Percentiles rank a stretch among this genome's conserved stretches.
Evolutionary conservation across 2,113 vertebrate genomes (phyloP).

Genomic region (Chaetodon auriga): DNA sequence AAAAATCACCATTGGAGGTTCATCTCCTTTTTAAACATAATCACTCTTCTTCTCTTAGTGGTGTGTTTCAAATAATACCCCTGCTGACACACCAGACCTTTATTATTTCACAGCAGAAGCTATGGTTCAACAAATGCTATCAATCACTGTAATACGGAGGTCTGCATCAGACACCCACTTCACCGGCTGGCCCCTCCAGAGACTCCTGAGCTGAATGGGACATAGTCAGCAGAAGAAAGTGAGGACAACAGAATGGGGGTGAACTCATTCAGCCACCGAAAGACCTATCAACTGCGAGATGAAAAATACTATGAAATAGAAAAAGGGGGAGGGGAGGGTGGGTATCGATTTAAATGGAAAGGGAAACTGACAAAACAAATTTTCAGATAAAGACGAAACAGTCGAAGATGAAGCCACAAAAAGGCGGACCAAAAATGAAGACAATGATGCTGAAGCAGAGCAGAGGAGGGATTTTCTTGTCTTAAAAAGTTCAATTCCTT

Average conservation of each 20-base stretch:
- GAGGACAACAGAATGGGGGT: slow-evolving; percentile 46
- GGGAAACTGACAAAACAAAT: slow-evolving; percentile 42
- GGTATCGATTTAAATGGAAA: slow-evolving; percentile 31
- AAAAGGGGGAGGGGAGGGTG: background rate
- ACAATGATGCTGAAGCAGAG: slow-evolving; percentile 9
- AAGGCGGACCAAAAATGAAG: slow-evolving; percentile 3
- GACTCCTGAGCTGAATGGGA: slow-evolving; percentile 56
- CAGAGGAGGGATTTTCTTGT: slow-evolving; percentile 34
- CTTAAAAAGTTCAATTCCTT: slow-evolving; percentile 40
- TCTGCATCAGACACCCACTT: slow-evolving; percentile 50
- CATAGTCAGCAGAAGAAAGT: slow-evolving; percentile 57
- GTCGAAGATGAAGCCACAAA: slow-evolving; percentile 2
- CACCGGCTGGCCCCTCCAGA: slow-evolving; percentile 22
- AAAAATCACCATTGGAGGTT: slow-evolving; percentile 24
- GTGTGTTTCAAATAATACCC: slow-evolving; percentile 33
- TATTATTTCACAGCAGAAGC: slow-evolving; percentile 65
- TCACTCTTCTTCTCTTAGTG: slow-evolving; percentile 29
- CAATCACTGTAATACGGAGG: slow-evolving; percentile 45
- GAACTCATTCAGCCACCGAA: slow-evolving; percentile 50
- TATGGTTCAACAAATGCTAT: slow-evolving; percentile 63
- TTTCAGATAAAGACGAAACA: slow-evolving; percentile 43
- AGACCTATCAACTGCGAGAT: slow-evolving; percentile 36
- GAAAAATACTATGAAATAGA: slow-evolving; percentile 44
- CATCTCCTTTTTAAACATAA: slow-evolving; percentile 32
- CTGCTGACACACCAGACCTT: slow-evolving; percentile 44